Base-by-base conservation (phyloP, 2,888 invertebrate species). In the Caenorhabditis angaria region DNA sequence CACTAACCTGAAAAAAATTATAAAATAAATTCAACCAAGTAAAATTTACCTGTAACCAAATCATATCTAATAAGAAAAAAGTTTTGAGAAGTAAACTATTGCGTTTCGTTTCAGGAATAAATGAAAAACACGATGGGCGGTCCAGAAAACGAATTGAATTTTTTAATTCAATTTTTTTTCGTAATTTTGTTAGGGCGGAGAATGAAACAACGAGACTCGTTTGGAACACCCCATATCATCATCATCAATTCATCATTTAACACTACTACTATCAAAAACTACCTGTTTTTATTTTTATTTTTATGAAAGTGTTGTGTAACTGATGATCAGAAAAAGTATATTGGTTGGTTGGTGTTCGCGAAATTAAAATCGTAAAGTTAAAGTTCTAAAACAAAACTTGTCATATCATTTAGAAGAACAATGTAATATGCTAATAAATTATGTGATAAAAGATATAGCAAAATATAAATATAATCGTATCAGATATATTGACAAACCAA, bases 1-100 rank as follows among this genome's bases (percentile, higher is more conserved):
- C 66, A 61, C 69, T 66, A 59, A 72, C 70, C 76, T 76, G 62
- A 1, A 76, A 68, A 20, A 29, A 20, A 20, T 27, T 5, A 27
- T 6, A 2, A 54, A 54, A 27, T 4, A 54, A 25, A 18, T 41
- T 54, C 4, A 1, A 54, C 51, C 24, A 51, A 32, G 10, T 32
- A 41, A 50, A 50, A 50, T 24, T 24, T 22, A 56, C 55, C 55
- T 56, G 29, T 56, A 56, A 32, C 55, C 55, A 56, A 56, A 56
- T 32, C 55, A 56, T 56, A 14, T 12, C 10, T 14, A 27, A 27
- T 10, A 54, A 27, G 24, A 27, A 22, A 22, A 22, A 24, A 50
- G n/a, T n/a, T n/a, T n/a, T n/a, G n/a, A n/a, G n/a, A n/a, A n/a
- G n/a, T 50, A 10, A 24, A 24, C 22, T 50, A 4, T 48, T 48